These are phyloP conservation scores for Subanguina moxae DNA, from an alignment of 1,140 invertebrate species.

Conservation along the genomic window DNA sequence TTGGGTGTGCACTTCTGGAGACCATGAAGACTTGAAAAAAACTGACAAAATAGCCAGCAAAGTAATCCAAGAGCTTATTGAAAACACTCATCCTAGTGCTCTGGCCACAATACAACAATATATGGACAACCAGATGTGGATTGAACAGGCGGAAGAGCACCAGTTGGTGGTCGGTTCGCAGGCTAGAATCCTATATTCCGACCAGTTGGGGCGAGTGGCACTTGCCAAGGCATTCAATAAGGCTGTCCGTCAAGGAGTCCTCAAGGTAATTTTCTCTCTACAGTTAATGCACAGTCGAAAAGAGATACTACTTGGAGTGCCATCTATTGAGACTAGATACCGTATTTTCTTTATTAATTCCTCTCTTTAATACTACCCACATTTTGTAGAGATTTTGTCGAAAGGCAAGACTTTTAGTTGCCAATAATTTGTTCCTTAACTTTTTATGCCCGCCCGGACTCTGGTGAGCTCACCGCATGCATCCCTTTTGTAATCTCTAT, in stretches of 20 bases:
- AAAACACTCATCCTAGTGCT: conserved; percentile 41
- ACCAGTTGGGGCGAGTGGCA: conserved; percentile 64
- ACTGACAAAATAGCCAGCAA: conserved; percentile 67
- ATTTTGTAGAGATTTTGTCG: no score
- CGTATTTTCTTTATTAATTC: no score
- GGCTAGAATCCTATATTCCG: conserved; percentile 67
- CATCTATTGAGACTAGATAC: no score
- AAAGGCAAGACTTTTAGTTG: no score
- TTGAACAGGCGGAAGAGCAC: conserved; percentile 66
- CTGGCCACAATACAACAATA: conserved; percentile 64
- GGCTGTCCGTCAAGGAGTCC: conserved; percentile 62
- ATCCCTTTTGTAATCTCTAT: no score
- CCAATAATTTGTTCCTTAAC: no score
- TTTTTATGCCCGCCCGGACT: no score
- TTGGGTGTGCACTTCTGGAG: conserved; percentile 69
- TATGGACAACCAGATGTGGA: conserved; percentile 68
- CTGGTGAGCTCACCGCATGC: no score
- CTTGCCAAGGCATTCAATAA: conserved; percentile 68
- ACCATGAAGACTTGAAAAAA: conserved; percentile 63
- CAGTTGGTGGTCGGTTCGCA: conserved; percentile 63
- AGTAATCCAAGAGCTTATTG: conserved; percentile 63
- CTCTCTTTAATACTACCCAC: no score
- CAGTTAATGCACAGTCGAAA: background rate
- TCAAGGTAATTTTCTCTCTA: conserved; percentile 60
- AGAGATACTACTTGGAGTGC: no score